Evolutionary conservation across 2,797 vertebrate species (phyloP).

Genomic region (Myotis findleyi): DNA sequence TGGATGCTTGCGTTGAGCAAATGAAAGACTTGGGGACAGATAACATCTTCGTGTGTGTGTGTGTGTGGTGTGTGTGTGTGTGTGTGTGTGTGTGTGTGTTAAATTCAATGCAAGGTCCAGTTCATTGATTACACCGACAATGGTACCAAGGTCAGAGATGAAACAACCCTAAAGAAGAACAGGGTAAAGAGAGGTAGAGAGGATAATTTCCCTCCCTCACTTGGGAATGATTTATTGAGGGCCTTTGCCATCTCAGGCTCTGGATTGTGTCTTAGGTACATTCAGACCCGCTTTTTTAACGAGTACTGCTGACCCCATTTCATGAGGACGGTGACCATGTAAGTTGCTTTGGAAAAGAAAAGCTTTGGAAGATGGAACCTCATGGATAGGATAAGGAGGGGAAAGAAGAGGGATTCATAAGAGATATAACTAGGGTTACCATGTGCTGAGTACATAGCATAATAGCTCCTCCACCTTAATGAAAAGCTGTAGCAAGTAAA

Average conservation of each 20-base stretch:
- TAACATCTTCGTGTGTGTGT: neutral
- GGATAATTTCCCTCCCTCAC: neutral
- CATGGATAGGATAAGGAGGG: neutral
- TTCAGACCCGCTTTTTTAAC: neutral
- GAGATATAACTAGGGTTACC: neutral
- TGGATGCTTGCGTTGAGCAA: constrained; percentile 9
- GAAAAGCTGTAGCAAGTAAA: neutral
- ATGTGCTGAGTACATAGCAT: accelerated
- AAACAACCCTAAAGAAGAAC: neutral
- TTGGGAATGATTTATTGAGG: neutral
- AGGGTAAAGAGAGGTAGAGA: neutral
- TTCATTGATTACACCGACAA: neutral
- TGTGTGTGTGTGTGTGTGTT: neutral
- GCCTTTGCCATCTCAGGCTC: neutral
- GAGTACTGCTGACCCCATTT: neutral
- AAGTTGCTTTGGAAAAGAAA: neutral
- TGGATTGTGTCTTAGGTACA: accelerated
- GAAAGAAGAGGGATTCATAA: no score
- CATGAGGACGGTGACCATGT: neutral
- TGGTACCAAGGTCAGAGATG: neutral
- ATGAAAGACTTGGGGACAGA: neutral
- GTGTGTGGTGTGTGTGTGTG: neutral
- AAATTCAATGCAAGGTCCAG: neutral
- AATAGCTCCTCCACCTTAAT: no score
- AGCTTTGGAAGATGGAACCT: neutral